Conservation (phyloP, 2,888 invertebrate species). For the Tricholauxania praeusta region DNA sequence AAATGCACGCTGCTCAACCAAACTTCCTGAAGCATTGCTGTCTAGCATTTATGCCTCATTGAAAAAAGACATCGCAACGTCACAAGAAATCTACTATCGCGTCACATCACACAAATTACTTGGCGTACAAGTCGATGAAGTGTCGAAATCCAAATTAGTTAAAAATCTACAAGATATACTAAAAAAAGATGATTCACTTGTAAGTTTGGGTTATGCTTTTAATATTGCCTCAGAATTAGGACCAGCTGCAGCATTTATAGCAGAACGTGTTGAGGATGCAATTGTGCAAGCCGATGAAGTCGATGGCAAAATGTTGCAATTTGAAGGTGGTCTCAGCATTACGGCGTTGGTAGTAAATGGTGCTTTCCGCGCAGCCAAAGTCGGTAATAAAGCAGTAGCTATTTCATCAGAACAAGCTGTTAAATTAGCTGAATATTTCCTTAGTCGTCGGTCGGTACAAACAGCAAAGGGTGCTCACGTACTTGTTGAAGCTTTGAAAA, state of each 20-base stretch:
- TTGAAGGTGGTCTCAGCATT: slow-evolving; percentile 89
- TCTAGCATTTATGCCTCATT: slow-evolving; percentile 71
- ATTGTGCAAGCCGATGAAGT: slow-evolving; percentile 96
- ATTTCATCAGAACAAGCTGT: slow-evolving; percentile 82
- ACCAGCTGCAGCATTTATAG: slow-evolving; percentile 73
- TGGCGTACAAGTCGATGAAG: slow-evolving; percentile 75
- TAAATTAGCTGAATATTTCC: slow-evolving; percentile 91
- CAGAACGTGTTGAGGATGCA: slow-evolving; percentile 89
- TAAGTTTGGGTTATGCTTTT: slow-evolving; percentile 87
- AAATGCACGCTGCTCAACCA: slow-evolving; percentile 71
- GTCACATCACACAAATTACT: slow-evolving; percentile 77
- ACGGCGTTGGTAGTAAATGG: slow-evolving; percentile 76
- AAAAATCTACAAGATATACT: slow-evolving; percentile 81
- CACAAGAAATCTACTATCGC: slow-evolving; percentile 81
- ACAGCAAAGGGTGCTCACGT: slow-evolving; percentile 85
- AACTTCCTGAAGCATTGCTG: slow-evolving; percentile 69
- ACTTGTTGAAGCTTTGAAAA: slow-evolving; percentile 82
- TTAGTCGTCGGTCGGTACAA: slow-evolving; percentile 90
- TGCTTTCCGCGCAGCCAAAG: slow-evolving; percentile 72
- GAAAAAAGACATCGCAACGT: slow-evolving; percentile 76
- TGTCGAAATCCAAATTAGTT: slow-evolving; percentile 77
- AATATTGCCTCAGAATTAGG: slow-evolving; percentile 82
- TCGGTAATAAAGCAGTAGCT: slow-evolving; percentile 76
- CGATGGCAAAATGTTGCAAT: slow-evolving; percentile 88
- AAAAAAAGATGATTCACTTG: slow-evolving; percentile 86